Evolutionary conservation across 2,113 vertebrate genomes (phyloP).

Genomic region (Entelurus aequoreus): DNA sequence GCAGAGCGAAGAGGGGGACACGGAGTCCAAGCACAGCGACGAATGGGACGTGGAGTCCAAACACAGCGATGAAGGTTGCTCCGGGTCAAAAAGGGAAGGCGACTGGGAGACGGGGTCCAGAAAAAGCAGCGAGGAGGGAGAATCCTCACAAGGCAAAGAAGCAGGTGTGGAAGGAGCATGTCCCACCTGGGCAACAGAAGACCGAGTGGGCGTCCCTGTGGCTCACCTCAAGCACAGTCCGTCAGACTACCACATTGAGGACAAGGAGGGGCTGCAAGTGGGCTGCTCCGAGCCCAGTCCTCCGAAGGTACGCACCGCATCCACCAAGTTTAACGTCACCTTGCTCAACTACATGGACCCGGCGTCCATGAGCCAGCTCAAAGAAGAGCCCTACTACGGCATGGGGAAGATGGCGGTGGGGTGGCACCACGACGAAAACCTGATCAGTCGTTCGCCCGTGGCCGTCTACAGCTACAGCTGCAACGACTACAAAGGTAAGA

Average conservation of each 20-base stretch:
- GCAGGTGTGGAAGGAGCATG: constrained; percentile 34
- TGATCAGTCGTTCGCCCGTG: constrained; percentile 83
- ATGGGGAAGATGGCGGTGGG: constrained; percentile 98
- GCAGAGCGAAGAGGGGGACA: constrained; percentile 65
- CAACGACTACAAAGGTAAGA: constrained; percentile 72
- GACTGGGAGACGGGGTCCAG: constrained; percentile 57
- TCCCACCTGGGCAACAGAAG: constrained; percentile 25
- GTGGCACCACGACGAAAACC: constrained; percentile 96
- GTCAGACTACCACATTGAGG: constrained; percentile 53
- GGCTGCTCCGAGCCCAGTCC: constrained; percentile 62
- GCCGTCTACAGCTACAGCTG: constrained; percentile 93
- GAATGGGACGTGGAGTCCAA: constrained; percentile 65
- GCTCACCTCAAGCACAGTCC: constrained; percentile 52
- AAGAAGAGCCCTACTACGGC: constrained; percentile 93
- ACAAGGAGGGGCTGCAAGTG: constrained; percentile 43
- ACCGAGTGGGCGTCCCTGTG: constrained; percentile 40
- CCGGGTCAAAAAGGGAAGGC: constrained; percentile 48
- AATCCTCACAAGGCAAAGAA: constrained; percentile 42
- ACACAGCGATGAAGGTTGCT: constrained; percentile 65
- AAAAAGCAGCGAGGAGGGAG: constrained; percentile 58
- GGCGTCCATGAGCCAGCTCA: constrained; percentile 82
- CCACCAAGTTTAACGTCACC: constrained; percentile 81
- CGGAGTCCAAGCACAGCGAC: constrained; percentile 69
- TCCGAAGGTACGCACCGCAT: constrained; percentile 27
- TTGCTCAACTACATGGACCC: constrained; percentile 98